Conservation (phyloP, 2,888 invertebrate species). For the Notocelia uddmanniana region DNA sequence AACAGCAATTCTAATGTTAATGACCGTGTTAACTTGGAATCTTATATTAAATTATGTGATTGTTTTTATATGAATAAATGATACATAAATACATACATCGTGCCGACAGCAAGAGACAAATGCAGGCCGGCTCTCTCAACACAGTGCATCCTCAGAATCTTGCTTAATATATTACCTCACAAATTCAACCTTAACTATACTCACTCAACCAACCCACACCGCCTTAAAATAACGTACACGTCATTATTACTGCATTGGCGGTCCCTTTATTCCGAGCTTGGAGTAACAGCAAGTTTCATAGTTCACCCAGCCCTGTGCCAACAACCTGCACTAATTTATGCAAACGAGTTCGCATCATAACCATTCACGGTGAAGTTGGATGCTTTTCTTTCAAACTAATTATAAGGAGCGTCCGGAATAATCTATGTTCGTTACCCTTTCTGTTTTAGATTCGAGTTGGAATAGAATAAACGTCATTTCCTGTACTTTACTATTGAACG, state of each 20-base stretch:
- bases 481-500: too few species aligned
- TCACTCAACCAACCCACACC: constrained; percentile 18
- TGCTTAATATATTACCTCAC: too few species aligned
- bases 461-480: constrained; percentile 10
- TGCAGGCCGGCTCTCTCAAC: too few species aligned
- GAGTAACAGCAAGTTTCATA: constrained; percentile 43
- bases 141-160: too few species aligned
- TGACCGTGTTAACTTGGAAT: too few species aligned
- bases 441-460: constrained; percentile 26
- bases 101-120: too few species aligned
- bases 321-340: constrained; percentile 65
- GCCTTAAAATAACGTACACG: constrained; percentile 36
- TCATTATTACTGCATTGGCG: constrained; percentile 40
- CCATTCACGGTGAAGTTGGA: constrained; percentile 57
- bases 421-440: constrained; percentile 24
- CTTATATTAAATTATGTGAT: too few species aligned
- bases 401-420: constrained; percentile 50
- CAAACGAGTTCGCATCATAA: constrained; percentile 55
- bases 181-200: background rate
- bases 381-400: constrained; percentile 64
- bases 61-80: too few species aligned
- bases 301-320: constrained; percentile 49
- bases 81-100: too few species aligned
- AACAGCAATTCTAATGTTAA: too few species aligned
- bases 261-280: constrained; percentile 21